Conservation (phyloP, 2,888 invertebrate species). For the Agrochola lota region DNA sequence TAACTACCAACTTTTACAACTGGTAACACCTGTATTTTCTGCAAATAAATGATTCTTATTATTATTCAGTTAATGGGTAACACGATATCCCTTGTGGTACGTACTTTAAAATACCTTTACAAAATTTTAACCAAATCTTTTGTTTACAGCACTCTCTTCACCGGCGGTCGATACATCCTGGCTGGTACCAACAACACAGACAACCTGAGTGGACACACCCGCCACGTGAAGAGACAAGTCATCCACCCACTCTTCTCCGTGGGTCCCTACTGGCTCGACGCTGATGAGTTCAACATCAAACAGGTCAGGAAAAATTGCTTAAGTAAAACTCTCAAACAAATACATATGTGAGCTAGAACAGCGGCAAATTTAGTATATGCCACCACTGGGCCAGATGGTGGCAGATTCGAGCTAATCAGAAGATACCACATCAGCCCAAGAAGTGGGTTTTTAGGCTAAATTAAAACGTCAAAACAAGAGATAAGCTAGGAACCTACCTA, state of each 20-base stretch:
- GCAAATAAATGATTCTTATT: too few relatives aligned
- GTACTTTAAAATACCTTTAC: not conserved
- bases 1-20: too few relatives aligned
- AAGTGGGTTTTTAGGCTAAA: not conserved
- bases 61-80: not conserved
- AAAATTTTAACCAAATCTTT: not conserved
- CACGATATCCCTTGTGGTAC: not conserved
- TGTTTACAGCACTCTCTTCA: conserved; percentile 79
- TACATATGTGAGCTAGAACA: not conserved
- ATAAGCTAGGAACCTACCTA: not conserved
- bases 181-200: conserved; percentile 85
- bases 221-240: conserved; percentile 79
- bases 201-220: conserved; percentile 74
- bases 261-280: conserved; percentile 87
- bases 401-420: not conserved
- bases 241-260: conserved; percentile 85
- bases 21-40: too few relatives aligned
- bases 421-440: not conserved
- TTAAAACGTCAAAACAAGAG: not conserved
- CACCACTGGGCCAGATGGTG: not conserved
- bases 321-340: not conserved
- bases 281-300: conserved; percentile 75
- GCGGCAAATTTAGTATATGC: not conserved
- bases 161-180: conserved; percentile 74
- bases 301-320: conserved; percentile 70